Conservation (phyloP, 2,888 invertebrate species). For the Panopea generosa region DNA sequence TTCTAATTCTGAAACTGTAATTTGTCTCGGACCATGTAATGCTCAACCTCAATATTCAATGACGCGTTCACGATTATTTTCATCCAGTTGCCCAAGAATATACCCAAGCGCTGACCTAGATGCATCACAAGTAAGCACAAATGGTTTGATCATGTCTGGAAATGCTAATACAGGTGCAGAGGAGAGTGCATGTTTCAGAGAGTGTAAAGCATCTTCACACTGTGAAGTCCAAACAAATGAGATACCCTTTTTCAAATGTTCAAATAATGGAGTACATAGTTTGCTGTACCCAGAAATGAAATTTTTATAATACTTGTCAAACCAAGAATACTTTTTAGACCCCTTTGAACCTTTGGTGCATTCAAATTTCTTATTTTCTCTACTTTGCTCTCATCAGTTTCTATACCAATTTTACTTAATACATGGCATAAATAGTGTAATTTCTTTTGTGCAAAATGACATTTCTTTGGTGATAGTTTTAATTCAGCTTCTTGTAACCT, state of each 20-base stretch:
- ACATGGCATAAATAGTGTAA: slow-evolving; percentile 54
- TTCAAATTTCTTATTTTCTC: slow-evolving; percentile 37
- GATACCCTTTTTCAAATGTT: slow-evolving; percentile 21
- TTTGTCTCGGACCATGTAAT: slow-evolving; percentile 85
- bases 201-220: slow-evolving; percentile 53
- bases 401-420: slow-evolving; percentile 41
- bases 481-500: slow-evolving; percentile 23
- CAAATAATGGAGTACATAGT: slow-evolving; percentile 44
- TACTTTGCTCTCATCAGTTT: slow-evolving; percentile 46
- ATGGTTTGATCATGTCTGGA: slow-evolving; percentile 46
- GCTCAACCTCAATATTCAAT: slow-evolving; percentile 53
- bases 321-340: slow-evolving; percentile 55
- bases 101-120: slow-evolving; percentile 52
- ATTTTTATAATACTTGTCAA: slow-evolving; percentile 53
- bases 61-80: slow-evolving; percentile 44
- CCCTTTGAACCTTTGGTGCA: slow-evolving; percentile 42
- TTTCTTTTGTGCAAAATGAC: slow-evolving; percentile 48
- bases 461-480: slow-evolving; percentile 41
- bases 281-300: slow-evolving; percentile 45
- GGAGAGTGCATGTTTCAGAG: slow-evolving; percentile 42
- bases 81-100: slow-evolving; percentile 56
- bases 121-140: slow-evolving; percentile 59
- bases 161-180: slow-evolving; percentile 58
- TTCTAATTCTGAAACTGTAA: slow-evolving; percentile 55
- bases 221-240: slow-evolving; percentile 38